Conservation (phyloP, 2,888 invertebrate genomes). For the Caenorhabditis sp. region DNA sequence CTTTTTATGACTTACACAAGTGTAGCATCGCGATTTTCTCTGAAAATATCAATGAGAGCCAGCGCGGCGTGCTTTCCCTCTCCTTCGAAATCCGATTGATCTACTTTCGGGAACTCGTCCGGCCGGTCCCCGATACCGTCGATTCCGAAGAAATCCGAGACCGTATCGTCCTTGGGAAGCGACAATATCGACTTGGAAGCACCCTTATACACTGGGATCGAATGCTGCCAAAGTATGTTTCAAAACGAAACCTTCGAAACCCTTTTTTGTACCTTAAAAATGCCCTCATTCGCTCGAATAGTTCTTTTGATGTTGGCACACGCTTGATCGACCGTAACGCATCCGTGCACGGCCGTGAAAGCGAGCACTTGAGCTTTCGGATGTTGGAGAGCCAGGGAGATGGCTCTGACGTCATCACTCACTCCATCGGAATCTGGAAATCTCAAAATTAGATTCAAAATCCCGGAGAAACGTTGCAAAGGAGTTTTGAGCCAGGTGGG, state of each 20-base stretch:
- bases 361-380: conserved; percentile 57
- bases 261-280: background rate
- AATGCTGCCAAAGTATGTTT: too few relatives aligned
- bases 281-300: conserved; percentile 66
- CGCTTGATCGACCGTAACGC: conserved; percentile 74
- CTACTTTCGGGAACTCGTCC: conserved; percentile 63
- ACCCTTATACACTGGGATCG: conserved; percentile 77
- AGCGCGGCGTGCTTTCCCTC: conserved; percentile 41
- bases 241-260: too few relatives aligned
- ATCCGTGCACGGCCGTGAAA: conserved; percentile 70
- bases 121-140: conserved; percentile 73
- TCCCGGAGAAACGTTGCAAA: too few relatives aligned
- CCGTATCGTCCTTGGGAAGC: conserved; percentile 58
- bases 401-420: conserved; percentile 73
- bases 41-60: conserved; percentile 41
- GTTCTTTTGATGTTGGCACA: conserved; percentile 75
- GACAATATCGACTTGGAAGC: conserved; percentile 58
- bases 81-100: conserved; percentile 26
- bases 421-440: conserved; percentile 75
- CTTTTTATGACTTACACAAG: conserved; percentile 54
- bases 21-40: conserved; percentile 38
- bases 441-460: too few relatives aligned
- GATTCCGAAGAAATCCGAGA: conserved; percentile 65
- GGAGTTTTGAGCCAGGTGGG: too few relatives aligned
- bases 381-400: conserved; percentile 70